These are phyloP conservation scores for Urocyon cinereoargenteus DNA, from an alignment of 2,797 vertebrate genomes.

Conservation along the genomic window DNA sequence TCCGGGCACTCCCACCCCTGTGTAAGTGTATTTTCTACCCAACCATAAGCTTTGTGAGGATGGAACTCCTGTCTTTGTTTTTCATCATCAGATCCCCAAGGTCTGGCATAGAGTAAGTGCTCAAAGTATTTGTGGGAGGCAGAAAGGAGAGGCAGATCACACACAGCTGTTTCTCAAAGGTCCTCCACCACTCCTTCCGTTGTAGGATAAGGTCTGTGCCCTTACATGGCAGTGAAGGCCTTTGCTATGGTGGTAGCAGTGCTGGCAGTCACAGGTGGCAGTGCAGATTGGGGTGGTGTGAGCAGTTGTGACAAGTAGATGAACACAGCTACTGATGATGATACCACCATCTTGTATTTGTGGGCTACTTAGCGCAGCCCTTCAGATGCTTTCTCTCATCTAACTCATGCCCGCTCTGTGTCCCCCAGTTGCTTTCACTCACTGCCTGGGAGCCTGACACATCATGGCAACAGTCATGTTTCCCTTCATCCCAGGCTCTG, in stretches of 20 bases:
- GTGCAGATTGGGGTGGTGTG: neutral
- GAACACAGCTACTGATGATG: fast-evolving
- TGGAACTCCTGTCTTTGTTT: neutral
- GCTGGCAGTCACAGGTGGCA: neutral
- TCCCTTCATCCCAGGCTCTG: neutral
- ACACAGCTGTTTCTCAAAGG: neutral
- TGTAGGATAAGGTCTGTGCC: neutral
- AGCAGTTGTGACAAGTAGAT: neutral
- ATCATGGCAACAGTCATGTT: fast-evolving
- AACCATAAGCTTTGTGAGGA: neutral
- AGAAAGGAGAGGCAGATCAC: neutral
- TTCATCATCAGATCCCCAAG: neutral
- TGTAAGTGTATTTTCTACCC: neutral
- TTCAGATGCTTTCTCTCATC: neutral
- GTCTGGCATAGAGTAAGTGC: neutral
- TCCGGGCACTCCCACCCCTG: neutral
- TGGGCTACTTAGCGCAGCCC: neutral
- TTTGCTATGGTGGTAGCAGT: fast-evolving
- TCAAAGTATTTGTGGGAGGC: neutral
- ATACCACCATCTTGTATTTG: neutral
- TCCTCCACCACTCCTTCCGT: neutral
- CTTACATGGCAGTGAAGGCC: neutral
- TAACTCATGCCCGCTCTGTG: neutral
- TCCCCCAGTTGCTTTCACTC: fast-evolving
- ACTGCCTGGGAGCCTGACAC: fast-evolving